phyloP scores from a whole-genome alignment of 2,888 invertebrate species.

The Cerceris rybyensis region DNA sequence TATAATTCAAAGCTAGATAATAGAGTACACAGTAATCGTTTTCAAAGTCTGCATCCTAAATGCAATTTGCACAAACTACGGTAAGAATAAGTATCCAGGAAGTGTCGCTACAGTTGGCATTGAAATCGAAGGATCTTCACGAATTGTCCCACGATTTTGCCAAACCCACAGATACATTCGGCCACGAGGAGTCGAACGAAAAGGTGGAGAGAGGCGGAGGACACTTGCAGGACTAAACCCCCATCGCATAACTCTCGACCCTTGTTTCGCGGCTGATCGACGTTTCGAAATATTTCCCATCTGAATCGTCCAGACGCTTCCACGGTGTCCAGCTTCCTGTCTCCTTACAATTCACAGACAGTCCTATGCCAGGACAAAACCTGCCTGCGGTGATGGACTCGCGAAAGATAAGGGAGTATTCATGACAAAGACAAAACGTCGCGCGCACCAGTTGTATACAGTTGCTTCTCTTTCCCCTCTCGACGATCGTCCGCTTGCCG shows the following conservation, averaged over 20 bases:
- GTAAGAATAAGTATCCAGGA: too few species aligned
- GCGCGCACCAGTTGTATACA: constrained; percentile 47
- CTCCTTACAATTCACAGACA: constrained; percentile 80
- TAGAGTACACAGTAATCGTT: too few species aligned
- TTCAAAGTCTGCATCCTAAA: too few species aligned
- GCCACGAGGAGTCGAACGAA: too few species aligned
- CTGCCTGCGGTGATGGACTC: constrained; percentile 73
- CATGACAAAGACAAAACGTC: constrained; percentile 78
- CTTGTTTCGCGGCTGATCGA: constrained; percentile 68
- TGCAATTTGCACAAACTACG: too few species aligned
- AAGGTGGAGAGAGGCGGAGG: too few species aligned
- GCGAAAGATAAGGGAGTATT: constrained; percentile 75
- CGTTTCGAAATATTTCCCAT: constrained; percentile 69
- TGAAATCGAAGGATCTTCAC: too few species aligned
- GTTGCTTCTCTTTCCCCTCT: constrained; percentile 27
- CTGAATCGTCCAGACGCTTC: constrained; percentile 76
- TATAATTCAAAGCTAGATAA: too few species aligned
- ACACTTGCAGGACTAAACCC: constrained; percentile 29
- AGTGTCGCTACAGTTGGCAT: too few species aligned
- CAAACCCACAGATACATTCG: too few species aligned
- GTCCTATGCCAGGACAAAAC: constrained; percentile 72
- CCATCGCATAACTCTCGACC: constrained; percentile 62
- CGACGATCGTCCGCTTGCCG: constrained; percentile 57
- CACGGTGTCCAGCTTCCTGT: constrained; percentile 78
- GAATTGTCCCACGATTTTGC: too few species aligned